phyloP scores from a whole-genome alignment of 2,888 invertebrate species.

The Nephrocerus scutellatus region DNA sequence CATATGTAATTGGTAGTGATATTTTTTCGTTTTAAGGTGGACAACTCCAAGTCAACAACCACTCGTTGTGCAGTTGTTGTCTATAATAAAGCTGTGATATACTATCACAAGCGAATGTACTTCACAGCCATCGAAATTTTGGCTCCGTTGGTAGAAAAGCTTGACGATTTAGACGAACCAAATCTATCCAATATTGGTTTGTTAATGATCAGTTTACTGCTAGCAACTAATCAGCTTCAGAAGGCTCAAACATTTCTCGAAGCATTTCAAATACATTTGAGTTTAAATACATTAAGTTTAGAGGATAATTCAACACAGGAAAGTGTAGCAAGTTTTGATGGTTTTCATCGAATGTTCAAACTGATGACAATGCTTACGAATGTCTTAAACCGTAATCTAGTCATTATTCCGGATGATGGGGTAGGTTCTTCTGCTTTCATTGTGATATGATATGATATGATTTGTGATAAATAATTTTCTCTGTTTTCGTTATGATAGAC shows the following conservation, averaged over 20 bases:
- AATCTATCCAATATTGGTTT: constrained; percentile 37
- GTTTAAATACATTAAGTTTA: constrained; percentile 18
- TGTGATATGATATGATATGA: neutral
- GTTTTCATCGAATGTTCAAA: constrained; percentile 34
- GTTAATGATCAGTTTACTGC: constrained; percentile 38
- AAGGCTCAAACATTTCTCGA: constrained; percentile 42
- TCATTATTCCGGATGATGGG: constrained; percentile 40
- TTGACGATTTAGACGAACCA: constrained; percentile 38
- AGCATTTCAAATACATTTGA: constrained; percentile 36
- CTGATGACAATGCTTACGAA: constrained; percentile 37
- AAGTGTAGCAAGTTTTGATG: constrained; percentile 24
- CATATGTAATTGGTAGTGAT: no score
- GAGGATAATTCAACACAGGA: constrained; percentile 23
- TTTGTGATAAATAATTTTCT: neutral
- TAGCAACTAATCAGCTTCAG: constrained; percentile 43
- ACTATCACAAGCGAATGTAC: constrained; percentile 44
- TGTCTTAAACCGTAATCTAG: constrained; percentile 38
- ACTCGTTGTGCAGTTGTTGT: constrained; percentile 33
- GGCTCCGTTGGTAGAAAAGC: constrained; percentile 31
- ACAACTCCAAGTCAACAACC: no score
- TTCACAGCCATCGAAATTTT: constrained; percentile 39
- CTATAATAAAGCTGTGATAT: constrained; percentile 43
- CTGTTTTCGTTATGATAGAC: constrained; percentile 22
- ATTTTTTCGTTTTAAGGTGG: no score
- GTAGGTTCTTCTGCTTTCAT: constrained; percentile 20